Base-by-base conservation (phyloP, 1,140 invertebrate species). In the Theocolax elegans region DNA sequence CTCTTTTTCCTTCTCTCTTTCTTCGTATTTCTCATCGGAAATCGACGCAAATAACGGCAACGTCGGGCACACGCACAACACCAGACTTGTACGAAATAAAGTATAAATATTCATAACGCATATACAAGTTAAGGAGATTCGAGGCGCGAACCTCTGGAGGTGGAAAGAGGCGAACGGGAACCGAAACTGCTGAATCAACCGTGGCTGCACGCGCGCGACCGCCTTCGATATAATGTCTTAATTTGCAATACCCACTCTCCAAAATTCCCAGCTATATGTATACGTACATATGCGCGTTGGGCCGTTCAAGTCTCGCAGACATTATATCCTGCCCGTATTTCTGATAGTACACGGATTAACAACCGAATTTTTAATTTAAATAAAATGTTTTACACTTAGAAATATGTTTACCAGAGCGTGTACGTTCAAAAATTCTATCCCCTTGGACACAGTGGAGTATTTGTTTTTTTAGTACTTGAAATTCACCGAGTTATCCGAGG, bases 191-290 rank as follows among this genome's bases (percentile, higher is more conserved):
- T 62, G 54, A 63, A 38, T 35, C 21, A 35, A 63, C 31, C 48
- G 21, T 40, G 58, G 62, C 67, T 58, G 60, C 60, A 62, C 65
- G 67, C 46, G 31, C 31, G 46, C 48, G 48, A 48, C 56, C 38
- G 56, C 54, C 46, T 49, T 38, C 42, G 66, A 60, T 72, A 72
- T 75, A 76, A 76, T 74, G 72, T 76, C 75, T 76, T 71, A 75
- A 76, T 76, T 76, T 75, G 73, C 75, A 75, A 73, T 6, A 49
- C 49, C 27, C 31, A n/a, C 44, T 23, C 15, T 35, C 27, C 1
- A 12, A 63, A 63, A 63, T 63, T 67, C 64, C 56, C 40, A 29
- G 46, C 48, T n/a, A n/a, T n/a, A n/a, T n/a, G n/a, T n/a, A n/a
- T n/a, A n/a, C n/a, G n/a, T n/a, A n/a, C n/a, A n/a, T n/a, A n/a